Conservation (phyloP, 2,888 invertebrate species). For the Chrysodeixis includens region DNA sequence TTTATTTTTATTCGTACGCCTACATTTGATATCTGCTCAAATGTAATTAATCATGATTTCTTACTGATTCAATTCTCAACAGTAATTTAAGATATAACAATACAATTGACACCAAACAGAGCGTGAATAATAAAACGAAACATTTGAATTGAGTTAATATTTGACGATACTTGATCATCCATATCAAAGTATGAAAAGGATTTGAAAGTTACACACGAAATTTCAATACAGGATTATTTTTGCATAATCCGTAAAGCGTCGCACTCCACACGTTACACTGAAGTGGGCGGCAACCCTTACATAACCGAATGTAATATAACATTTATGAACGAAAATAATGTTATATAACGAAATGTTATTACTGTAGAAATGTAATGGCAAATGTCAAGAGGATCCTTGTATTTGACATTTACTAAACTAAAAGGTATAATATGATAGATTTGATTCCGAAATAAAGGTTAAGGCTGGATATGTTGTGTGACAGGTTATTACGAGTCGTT, state of each 20-base stretch:
- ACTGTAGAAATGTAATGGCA: not conserved
- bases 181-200: slow-evolving; percentile 12
- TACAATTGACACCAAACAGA: not conserved
- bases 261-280: slow-evolving; percentile 35
- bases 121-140: not conserved
- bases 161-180: slow-evolving; percentile 5
- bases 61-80: no score
- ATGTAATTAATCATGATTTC: no score
- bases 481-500: not conserved
- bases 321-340: slow-evolving; percentile 19
- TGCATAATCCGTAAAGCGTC: slow-evolving; percentile 40
- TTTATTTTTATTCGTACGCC: not conserved
- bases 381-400: not conserved
- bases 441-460: not conserved
- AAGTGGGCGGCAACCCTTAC: slow-evolving; percentile 20
- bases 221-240: slow-evolving; percentile 37
- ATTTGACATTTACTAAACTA: slow-evolving; percentile 23
- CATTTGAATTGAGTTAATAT: not conserved
- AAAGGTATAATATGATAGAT: not conserved
- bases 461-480: not conserved
- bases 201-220: slow-evolving; percentile 37
- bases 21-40: no score
- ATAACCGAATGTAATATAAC: slow-evolving; percentile 1
- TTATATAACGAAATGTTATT: not conserved
- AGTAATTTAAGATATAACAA: not conserved